Base-by-base conservation (phyloP, 2,888 invertebrate species). In the Frankliniella fusca region DNA sequence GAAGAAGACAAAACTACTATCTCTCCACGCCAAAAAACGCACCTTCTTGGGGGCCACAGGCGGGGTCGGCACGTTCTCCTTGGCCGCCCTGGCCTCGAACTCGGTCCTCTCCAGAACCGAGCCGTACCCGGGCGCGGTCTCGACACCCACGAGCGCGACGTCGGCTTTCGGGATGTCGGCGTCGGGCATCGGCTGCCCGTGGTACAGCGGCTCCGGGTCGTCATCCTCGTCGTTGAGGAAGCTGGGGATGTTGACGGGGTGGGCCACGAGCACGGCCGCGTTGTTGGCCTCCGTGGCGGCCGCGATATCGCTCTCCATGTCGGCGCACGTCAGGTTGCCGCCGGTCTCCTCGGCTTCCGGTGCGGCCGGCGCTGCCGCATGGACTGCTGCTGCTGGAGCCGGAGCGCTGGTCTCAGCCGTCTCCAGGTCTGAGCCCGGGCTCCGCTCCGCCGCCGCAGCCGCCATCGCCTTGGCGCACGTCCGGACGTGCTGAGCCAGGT, bases 401-500 rank as follows among this genome's bases (percentile, higher is more conserved):
- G 38, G 38, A 3, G 3, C 38, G 3, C 38, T 5, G 5, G 38
- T 5, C 38, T 5, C 38, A 38, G 38, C 38, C 38, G 38, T 5
- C 3, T 2, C 38, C 38, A 5, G 38, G 38, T 38, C 38, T 5
- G 38, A 18, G 12, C n/a, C n/a, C n/a, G n/a, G n/a, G n/a, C n/a
- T n/a, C n/a, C n/a, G n/a, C n/a, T 54, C 81, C 3, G 82, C 79
- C 27, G 79, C 83, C 23, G 81, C 82, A 23, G 82, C 82, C 11
- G 81, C 83, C 15, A 83, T 83, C 9, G 81, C 83, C 15, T 82
- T 82, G 79, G 83, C 88, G 86, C 96, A 96, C 65, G 92, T 92
- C 88, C 93, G 92, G 87, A 95, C 89, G 87, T 96, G 96, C 83
- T 92, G 89, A 84, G 93, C 90, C 81, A 96, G 90, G 88, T 95